These are phyloP conservation scores for Apaloderma vittatum DNA, from an alignment of 2,113 vertebrate genomes.

Conservation along the genomic window DNA sequence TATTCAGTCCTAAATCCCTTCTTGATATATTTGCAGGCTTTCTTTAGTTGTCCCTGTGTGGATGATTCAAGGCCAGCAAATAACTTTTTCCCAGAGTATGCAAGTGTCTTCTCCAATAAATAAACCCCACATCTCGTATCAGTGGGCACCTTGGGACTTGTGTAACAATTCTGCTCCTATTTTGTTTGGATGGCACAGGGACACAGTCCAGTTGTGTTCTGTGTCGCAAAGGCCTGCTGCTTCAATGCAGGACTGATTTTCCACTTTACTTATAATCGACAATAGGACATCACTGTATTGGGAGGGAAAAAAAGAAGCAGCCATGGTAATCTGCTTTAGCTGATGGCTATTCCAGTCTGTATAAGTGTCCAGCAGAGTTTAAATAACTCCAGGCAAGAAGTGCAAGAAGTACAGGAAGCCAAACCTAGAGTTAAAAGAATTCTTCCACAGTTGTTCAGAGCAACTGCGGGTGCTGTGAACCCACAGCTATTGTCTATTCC, in stretches of 20 bases:
- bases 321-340: background rate
- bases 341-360: background rate
- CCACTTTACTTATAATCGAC: slow-evolving; percentile 33
- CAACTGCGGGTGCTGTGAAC: background rate
- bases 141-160: background rate
- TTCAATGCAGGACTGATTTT: slow-evolving; percentile 27
- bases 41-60: background rate
- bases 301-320: background rate
- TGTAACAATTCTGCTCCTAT: background rate
- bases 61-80: slow-evolving; percentile 46
- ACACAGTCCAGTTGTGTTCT: background rate
- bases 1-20: slow-evolving; percentile 8
- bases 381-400: background rate
- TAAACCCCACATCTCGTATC: slow-evolving; percentile 14
- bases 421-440: background rate
- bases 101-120: slow-evolving; percentile 65
- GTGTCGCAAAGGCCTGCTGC: background rate
- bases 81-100: background rate
- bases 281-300: background rate
- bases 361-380: background rate
- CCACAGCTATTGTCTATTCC: background rate
- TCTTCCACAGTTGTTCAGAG: background rate
- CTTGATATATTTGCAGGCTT: slow-evolving; percentile 3
- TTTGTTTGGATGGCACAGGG: background rate
- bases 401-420: background rate